Evolutionary conservation across 2,797 vertebrate species (phyloP).

Genomic region (Pteropus rufus): DNA sequence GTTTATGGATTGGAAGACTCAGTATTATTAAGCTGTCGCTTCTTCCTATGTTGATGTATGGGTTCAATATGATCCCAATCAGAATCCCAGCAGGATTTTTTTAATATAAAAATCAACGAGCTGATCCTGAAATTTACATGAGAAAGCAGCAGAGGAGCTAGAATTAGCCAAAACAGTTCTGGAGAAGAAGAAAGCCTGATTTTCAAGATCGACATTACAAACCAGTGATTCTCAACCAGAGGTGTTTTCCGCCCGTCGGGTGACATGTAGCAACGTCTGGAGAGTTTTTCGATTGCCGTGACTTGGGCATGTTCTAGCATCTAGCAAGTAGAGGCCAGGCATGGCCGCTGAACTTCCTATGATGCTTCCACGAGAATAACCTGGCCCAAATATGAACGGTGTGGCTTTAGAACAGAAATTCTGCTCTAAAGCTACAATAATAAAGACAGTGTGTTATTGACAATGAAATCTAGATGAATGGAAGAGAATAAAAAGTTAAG

Average conservation of each 20-base stretch:
- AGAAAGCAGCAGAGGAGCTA: not conserved
- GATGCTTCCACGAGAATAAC: not conserved
- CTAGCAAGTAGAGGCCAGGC: not conserved
- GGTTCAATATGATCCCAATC: not conserved
- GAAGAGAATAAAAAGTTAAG: not conserved
- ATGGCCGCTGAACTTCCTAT: not conserved
- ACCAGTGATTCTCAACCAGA: not conserved
- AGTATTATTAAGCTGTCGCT: not conserved
- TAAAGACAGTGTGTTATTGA: not conserved
- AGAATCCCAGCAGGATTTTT: not conserved
- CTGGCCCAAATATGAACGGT: not conserved
- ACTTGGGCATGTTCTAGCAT: not conserved
- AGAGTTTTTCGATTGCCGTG: not conserved
- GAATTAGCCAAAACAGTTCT: not conserved
- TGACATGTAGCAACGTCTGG: not conserved
- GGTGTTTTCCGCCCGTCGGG: not conserved
- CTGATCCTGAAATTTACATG: not conserved
- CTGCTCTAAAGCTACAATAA: not conserved
- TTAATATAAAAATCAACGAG: not conserved
- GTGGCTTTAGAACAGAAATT: not conserved
- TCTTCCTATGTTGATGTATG: not conserved
- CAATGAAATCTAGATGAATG: no score
- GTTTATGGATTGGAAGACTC: not conserved
- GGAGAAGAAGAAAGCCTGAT: not conserved
- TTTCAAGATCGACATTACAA: not conserved